A percentile compares a stretch with the other conserved stretches of the same genome.
These are phyloP conservation scores for Lepidocyrtinus sp. DNA, from an alignment of 2,888 invertebrate genomes.

Conservation along the genomic window DNA sequence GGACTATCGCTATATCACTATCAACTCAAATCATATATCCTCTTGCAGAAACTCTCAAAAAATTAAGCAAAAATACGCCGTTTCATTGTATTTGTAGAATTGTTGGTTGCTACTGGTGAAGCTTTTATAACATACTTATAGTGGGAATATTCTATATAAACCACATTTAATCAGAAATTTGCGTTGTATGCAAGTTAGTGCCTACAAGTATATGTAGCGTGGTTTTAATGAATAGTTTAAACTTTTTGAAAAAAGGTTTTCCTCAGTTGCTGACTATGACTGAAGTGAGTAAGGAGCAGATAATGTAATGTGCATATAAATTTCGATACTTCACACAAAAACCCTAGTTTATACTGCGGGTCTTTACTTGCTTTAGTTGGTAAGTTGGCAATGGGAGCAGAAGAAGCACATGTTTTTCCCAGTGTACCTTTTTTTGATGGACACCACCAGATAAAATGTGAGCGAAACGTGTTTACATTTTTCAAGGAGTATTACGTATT, in stretches of 20 bases:
- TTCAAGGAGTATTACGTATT: background rate
- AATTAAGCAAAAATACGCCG: no score
- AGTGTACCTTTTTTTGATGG: conserved; percentile 13
- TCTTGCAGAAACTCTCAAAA: no score
- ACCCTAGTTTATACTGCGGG: conserved; percentile 17
- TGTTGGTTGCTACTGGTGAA: background rate
- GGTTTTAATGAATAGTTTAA: background rate
- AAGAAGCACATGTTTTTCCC: conserved; percentile 53
- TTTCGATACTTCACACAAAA: background rate
- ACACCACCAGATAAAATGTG: conserved; percentile 13
- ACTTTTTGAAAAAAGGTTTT: background rate
- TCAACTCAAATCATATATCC: no score
- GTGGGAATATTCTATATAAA: background rate
- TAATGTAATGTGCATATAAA: background rate
- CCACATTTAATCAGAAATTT: background rate
- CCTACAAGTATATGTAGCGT: background rate
- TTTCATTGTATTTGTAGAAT: background rate
- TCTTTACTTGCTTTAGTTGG: conserved; percentile 37
- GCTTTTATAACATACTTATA: background rate
- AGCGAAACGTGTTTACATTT: conserved; percentile 8
- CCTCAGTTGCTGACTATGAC: background rate
- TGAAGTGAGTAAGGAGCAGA: background rate
- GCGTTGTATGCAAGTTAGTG: no score
- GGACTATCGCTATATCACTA: no score
- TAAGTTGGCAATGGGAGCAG: conserved; percentile 53